phyloP scores from a whole-genome alignment of 2,113 vertebrate species.

The Chamaea fasciata region DNA sequence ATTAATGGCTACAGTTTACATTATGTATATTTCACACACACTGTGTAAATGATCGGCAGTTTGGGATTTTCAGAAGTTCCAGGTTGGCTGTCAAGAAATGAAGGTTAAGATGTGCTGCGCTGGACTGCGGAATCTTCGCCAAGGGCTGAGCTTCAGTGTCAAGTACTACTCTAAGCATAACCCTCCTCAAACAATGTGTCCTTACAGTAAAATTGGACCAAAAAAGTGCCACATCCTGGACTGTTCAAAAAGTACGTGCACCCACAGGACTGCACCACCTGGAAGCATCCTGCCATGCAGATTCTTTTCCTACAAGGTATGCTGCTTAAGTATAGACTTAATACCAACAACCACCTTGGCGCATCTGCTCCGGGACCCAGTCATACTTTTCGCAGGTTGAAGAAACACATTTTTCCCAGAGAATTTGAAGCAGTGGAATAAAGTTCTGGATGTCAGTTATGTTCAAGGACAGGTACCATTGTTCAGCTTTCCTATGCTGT shows the following conservation, averaged over 20 bases:
- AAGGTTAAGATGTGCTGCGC: not conserved
- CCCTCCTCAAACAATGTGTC: not conserved
- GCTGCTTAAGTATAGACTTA: not conserved
- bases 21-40: not conserved
- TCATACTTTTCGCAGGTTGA: not conserved
- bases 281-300: conserved; percentile 47
- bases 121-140: conserved; percentile 49
- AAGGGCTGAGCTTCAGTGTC: conserved; percentile 21
- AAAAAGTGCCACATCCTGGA: not conserved
- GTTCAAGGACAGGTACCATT: rapidly evolving
- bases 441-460: not conserved
- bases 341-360: not conserved
- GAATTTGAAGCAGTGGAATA: not conserved
- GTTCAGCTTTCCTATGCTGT: not conserved
- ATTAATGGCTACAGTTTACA: not conserved
- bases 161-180: not conserved
- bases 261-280: not conserved
- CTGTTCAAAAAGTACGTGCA: not conserved
- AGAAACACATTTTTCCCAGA: not conserved
- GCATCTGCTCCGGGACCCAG: not conserved
- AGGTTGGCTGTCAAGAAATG: not conserved
- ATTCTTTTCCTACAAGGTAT: conserved; percentile 70
- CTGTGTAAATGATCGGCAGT: not conserved
- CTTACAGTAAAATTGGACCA: not conserved
- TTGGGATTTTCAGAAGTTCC: not conserved